Evolutionary conservation across 2,888 invertebrate genomes (phyloP), one percentile per base, ranked within the genome.

Genomic region (Drosophila hamatofila): DNA sequence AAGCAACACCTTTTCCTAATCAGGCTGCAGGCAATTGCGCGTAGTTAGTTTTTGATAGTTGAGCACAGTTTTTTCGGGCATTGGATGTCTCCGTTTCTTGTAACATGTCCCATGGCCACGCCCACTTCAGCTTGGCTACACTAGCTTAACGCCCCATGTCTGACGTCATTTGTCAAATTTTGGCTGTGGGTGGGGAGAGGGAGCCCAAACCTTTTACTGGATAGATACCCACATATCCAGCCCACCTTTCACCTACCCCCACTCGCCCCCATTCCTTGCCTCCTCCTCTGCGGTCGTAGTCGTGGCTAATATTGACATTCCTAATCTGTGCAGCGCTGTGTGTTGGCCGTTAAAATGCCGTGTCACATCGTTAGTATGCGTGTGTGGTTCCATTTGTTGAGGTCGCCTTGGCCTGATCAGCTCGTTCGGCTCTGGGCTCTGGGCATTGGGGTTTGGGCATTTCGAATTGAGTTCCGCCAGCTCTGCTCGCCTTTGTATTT

Each of bases 281-380:
- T n/a, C n/a, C n/a, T n/a, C n/a, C 44, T 21, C 21, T 33, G 21
- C n/a, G 54, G 37, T 39, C 37, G 12, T 12, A 7, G 23, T 35
- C 72, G 72, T 78, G 82, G 80, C 84, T 83, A 85, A 85, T 85
- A 88, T 85, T 85, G 84, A 85, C 84, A 85, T 85, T 85, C 86
- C 79, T 88, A 85, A 85, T 85, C 84, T 88, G 81, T 84, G 84
- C 79, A 75, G 66, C 74, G 66, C 65, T 72, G 56, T 72, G 84
- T 70, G 85, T 49, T 75, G 85, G 65, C 86, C 86, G 86, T 77
- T 83, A 88, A 85, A 85, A 83, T 88, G 88, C 84, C 84, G 86
- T 86, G 84, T 88, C 84, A 85, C 86, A 85, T 83, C 74, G 88
- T 77, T 85, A 85, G 81, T 84, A 86, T 88, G 88, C 83, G 88